Evolutionary conservation across 1,140 invertebrate genomes (phyloP).

Genomic region (Pseudomyrmex dendroicus): DNA sequence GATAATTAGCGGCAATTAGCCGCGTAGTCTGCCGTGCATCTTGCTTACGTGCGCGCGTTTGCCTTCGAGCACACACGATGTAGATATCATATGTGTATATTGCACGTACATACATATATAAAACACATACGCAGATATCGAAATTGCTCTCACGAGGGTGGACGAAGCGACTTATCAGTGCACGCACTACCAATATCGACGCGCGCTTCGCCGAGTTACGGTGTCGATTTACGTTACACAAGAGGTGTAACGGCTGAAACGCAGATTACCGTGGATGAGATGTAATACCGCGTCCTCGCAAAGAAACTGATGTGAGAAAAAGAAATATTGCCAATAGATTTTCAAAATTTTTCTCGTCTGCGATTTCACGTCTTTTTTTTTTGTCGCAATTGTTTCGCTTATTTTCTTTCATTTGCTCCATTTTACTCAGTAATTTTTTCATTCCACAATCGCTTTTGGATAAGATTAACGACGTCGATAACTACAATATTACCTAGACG

Average conservation of each 20-base stretch:
- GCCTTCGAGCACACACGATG: slow-evolving; percentile 32
- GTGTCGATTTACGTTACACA: slow-evolving; percentile 33
- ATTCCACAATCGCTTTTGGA: slow-evolving; percentile 52
- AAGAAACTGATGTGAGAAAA: neutral
- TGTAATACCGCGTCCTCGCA: neutral
- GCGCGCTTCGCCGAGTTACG: slow-evolving; percentile 31
- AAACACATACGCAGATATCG: neutral
- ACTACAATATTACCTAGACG: slow-evolving; percentile 39
- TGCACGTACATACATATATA: neutral
- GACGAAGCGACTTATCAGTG: slow-evolving; percentile 38
- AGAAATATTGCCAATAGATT: too few species aligned
- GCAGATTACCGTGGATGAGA: slow-evolving; percentile 31
- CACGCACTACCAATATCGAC: slow-evolving; percentile 25
- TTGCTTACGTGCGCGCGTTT: slow-evolving; percentile 75
- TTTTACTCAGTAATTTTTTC: slow-evolving; percentile 50
- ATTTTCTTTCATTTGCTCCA: slow-evolving; percentile 31
- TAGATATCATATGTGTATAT: neutral
- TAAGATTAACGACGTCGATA: slow-evolving; percentile 47
- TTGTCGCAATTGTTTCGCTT: slow-evolving; percentile 20
- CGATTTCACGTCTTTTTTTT: neutral
- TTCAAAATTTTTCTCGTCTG: too few species aligned
- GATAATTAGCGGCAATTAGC: slow-evolving; percentile 84
- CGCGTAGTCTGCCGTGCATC: slow-evolving; percentile 73
- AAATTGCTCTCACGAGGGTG: neutral
- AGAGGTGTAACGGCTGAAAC: slow-evolving; percentile 10